Conservation (phyloP, 2,797 vertebrate genomes). For the Enteromius argenteus region DNA sequence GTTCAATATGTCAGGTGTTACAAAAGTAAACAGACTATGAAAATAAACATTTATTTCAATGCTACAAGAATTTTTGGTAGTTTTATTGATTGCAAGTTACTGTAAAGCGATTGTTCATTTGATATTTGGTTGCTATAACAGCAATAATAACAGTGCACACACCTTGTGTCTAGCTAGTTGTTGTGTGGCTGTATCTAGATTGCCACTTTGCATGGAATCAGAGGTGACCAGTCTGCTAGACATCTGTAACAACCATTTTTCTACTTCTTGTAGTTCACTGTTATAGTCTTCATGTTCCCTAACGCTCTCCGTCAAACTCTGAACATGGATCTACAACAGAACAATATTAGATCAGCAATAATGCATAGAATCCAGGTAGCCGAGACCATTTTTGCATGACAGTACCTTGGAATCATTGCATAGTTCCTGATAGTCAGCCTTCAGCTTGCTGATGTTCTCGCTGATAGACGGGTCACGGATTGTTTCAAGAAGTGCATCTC, state of each 20-base stretch:
- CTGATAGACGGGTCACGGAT: constrained; percentile 80
- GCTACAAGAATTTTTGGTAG: background rate
- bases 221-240: constrained; percentile 91
- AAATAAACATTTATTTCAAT: background rate
- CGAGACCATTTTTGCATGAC: background rate
- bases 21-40: background rate
- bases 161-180: constrained; percentile 97
- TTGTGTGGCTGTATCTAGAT: constrained; percentile 90
- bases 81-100: background rate
- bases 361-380: background rate
- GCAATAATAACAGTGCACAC: background rate
- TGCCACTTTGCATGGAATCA: constrained; percentile 85
- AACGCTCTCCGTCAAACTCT: constrained; percentile 84
- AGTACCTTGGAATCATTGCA: constrained; percentile 83
- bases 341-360: background rate
- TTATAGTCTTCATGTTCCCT: constrained; percentile 94
- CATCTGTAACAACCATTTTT: constrained; percentile 97
- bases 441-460: constrained; percentile 85
- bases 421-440: constrained; percentile 86
- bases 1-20: background rate
- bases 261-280: constrained; percentile 90
- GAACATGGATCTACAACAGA: constrained; percentile 78
- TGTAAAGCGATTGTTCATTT: background rate
- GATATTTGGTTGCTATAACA: background rate
- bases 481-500: constrained; percentile 81